Percentiles rank a stretch among this genome's conserved stretches.
These are phyloP conservation scores for Takifugu rubripes DNA, from an alignment of 2,797 vertebrate genomes.

Conservation along the genomic window DNA sequence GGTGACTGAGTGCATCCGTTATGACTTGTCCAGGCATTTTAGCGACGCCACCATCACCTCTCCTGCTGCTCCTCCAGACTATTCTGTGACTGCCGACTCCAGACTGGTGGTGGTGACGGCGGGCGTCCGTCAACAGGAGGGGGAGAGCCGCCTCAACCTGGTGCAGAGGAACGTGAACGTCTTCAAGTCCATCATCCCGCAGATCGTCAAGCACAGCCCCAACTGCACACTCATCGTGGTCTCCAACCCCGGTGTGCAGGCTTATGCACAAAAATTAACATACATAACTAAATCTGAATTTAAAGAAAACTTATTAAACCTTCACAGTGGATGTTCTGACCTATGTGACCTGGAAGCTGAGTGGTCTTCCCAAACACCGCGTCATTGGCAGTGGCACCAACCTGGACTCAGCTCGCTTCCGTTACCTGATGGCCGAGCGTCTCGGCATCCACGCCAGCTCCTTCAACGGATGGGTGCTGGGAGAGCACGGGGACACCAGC, in stretches of 20 bases:
- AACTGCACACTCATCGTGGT: constrained; percentile 91
- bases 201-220: constrained; percentile 90
- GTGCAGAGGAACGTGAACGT: constrained; percentile 97
- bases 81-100: constrained; percentile 89
- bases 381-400: constrained; percentile 97
- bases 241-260: constrained; percentile 89
- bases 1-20: constrained; percentile 48
- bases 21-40: background rate
- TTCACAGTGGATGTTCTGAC: constrained; percentile 90
- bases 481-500: constrained; percentile 95
- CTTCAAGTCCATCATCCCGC: constrained; percentile 93
- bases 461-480: constrained; percentile 95
- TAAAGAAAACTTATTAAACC: background rate
- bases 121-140: constrained; percentile 94
- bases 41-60: background rate
- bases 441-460: constrained; percentile 88
- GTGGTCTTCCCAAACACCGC: constrained; percentile 90
- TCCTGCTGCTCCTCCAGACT: constrained; percentile 79
- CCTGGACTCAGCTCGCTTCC: constrained; percentile 93
- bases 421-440: constrained; percentile 87
- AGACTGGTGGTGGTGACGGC: constrained; percentile 92
- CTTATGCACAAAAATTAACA: background rate
- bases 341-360: constrained; percentile 97
- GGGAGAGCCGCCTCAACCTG: constrained; percentile 92
- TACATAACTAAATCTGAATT: too few species aligned